Conservation (phyloP, 64 coral and sea anemone species). For the Stichodactyla helianthus region DNA sequence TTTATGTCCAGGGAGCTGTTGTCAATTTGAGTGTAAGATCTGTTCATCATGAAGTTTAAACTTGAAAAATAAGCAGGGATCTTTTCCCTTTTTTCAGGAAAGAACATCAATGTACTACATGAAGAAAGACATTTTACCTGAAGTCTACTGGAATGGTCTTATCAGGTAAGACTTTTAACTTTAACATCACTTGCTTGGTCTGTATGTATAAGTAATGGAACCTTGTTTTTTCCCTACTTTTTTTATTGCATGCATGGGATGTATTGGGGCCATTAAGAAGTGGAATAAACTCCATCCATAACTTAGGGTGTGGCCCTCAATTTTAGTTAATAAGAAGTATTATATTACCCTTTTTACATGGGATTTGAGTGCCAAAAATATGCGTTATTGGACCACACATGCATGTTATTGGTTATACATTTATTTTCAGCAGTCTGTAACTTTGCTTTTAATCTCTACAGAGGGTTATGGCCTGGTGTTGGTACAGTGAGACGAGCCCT, state of each 20-base stretch:
- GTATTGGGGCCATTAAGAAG: no score
- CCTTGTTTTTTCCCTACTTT: background rate
- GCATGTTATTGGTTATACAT: background rate
- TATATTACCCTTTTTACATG: no score
- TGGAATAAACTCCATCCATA: no score
- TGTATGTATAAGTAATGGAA: background rate
- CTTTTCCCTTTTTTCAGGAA: constrained; percentile 38
- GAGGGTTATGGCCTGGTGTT: constrained; percentile 87
- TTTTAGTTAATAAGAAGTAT: no score
- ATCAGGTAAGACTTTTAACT: constrained; percentile 78
- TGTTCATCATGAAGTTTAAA: background rate
- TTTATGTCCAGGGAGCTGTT: no score
- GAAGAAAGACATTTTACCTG: constrained; percentile 93
- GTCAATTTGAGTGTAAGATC: no score
- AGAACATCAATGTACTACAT: constrained; percentile 90
- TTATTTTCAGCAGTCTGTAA: background rate
- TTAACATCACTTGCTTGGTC: no score
- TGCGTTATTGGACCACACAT: no score
- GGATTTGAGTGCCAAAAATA: no score
- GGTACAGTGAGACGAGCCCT: constrained; percentile 68
- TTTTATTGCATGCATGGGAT: background rate
- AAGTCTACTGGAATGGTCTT: constrained; percentile 96
- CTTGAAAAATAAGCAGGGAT: background rate
- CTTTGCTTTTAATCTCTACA: constrained; percentile 21
- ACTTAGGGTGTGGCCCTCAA: no score